phyloP scores from a whole-genome alignment of 2,113 vertebrate species.

The Trogon surrucura region DNA sequence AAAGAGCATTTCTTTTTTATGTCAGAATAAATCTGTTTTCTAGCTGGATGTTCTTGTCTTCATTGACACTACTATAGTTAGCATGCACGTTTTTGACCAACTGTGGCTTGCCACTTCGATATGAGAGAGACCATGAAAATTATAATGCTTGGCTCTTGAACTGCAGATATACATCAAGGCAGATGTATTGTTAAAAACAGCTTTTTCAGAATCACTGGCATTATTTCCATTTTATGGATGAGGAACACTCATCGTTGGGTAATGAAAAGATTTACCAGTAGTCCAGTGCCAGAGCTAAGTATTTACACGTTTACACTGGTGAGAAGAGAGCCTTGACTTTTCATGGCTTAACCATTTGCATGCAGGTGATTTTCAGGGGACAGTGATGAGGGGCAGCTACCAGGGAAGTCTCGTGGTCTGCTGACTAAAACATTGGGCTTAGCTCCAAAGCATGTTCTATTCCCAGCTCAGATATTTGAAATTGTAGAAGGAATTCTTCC shows the following conservation, averaged over 20 bases:
- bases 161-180: neutral
- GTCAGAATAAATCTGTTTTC: neutral
- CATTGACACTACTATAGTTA: neutral
- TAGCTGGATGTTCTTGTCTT: neutral
- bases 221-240: neutral
- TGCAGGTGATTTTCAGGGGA: neutral
- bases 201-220: neutral
- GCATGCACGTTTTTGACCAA: neutral
- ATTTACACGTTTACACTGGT: neutral
- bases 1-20: neutral
- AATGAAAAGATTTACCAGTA: neutral
- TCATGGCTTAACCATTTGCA: neutral
- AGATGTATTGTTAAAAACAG: neutral
- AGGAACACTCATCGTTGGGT: neutral
- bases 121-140: neutral
- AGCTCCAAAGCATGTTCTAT: neutral
- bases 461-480: neutral
- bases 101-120: neutral
- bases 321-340: neutral
- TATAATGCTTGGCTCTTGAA: neutral
- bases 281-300: neutral
- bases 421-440: neutral
- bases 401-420: neutral
- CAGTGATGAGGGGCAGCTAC: neutral
- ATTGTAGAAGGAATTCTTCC: neutral